Conservation (phyloP, 2,888 invertebrate genomes). For the Leistus spinibarbis region DNA sequence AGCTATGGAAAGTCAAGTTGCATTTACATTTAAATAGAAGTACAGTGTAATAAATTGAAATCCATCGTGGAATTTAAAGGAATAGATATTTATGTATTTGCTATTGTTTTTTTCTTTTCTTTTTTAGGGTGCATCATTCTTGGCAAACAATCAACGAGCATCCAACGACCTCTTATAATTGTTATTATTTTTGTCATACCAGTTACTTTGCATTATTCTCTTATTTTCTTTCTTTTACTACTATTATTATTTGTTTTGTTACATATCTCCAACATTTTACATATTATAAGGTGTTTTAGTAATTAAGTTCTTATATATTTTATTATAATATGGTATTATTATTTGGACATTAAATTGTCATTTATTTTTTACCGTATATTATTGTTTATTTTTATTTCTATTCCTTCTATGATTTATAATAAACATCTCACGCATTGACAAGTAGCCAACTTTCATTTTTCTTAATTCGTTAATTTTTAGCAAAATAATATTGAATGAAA, state of each 20-base stretch:
- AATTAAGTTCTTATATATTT: conserved; percentile 38
- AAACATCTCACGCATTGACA: not conserved
- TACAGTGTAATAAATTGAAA: no score
- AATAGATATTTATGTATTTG: conserved; percentile 19
- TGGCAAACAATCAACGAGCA: conserved; percentile 31
- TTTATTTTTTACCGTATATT: conserved; percentile 38
- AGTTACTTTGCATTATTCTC: conserved; percentile 14
- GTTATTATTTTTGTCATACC: conserved; percentile 18
- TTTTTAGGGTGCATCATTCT: conserved; percentile 14
- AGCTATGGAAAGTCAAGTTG: no score
- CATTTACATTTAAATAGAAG: no score
- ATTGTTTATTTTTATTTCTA: conserved; percentile 31
- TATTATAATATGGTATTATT: conserved; percentile 35
- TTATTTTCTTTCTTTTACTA: not conserved
- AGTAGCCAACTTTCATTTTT: no score
- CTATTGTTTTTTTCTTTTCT: conserved; percentile 26
- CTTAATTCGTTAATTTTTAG: no score
- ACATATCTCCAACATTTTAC: conserved; percentile 1
- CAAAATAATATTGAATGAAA: no score
- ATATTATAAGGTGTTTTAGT: conserved; percentile 37
- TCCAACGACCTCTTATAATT: conserved; percentile 24
- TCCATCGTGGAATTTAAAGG: no score
- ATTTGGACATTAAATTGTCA: conserved; percentile 36
- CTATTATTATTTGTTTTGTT: conserved; percentile 19
- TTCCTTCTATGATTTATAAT: conserved; percentile 12